A percentile compares a stretch with the other conserved stretches of the same genome.
phyloP scores from a whole-genome alignment of 2,113 vertebrate species.

The Panurus biarmicus region DNA sequence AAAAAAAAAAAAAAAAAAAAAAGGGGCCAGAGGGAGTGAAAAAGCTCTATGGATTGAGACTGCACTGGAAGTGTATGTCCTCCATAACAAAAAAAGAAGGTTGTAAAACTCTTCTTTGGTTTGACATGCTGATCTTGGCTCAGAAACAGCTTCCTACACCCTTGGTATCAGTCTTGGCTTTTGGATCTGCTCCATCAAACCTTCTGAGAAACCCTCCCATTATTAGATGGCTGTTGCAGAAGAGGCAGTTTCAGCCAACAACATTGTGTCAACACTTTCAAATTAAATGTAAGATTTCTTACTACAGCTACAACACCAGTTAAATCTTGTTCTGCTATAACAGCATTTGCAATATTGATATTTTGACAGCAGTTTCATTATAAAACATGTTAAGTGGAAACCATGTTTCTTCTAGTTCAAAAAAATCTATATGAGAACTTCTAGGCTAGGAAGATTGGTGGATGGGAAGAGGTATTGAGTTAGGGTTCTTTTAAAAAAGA shows the following conservation, averaged over 20 bases:
- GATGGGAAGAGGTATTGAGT: rapidly evolving
- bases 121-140: neutral
- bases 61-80: neutral
- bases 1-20: constrained; percentile 72
- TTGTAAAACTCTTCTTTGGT: neutral
- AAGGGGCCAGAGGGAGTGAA: rapidly evolving
- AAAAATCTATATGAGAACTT: neutral
- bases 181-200: neutral
- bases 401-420: neutral
- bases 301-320: neutral
- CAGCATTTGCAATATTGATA: neutral
- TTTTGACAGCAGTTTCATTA: neutral
- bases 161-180: neutral
- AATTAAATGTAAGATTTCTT: neutral
- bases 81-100: neutral
- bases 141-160: neutral
- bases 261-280: neutral
- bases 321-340: neutral
- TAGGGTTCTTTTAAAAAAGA: neutral
- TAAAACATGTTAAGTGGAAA: neutral
- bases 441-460: neutral
- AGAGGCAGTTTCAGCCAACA: neutral
- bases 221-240: neutral
- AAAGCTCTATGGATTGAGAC: neutral
- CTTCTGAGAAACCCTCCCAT: neutral